Conservation (phyloP, 2,113 vertebrate species). For the Chaenogobius annularis region DNA sequence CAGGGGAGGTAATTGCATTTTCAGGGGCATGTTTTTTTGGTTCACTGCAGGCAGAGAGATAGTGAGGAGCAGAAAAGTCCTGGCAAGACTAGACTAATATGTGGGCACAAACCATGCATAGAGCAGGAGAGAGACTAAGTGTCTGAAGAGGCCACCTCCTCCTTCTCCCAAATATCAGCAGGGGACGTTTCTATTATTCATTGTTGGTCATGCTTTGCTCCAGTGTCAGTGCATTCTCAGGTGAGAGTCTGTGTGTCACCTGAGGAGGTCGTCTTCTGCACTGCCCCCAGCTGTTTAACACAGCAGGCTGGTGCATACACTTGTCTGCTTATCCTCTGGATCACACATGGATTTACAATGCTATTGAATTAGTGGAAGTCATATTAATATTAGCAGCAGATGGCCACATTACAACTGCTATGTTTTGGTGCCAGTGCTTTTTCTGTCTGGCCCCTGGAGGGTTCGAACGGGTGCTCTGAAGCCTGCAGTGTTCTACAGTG, state of each 20-base stretch:
- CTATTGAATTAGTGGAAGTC: slow-evolving; percentile 32
- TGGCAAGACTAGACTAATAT: slow-evolving; percentile 25
- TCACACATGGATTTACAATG: slow-evolving; percentile 18
- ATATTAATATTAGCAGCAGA: slow-evolving; percentile 49
- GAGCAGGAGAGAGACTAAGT: slow-evolving; percentile 46
- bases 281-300: slow-evolving; percentile 52
- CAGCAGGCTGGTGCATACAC: slow-evolving; percentile 19
- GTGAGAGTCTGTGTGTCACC: slow-evolving; percentile 56
- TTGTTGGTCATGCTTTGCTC: slow-evolving; percentile 74
- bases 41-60: slow-evolving; percentile 51
- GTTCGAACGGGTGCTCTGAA: slow-evolving; percentile 36
- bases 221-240: slow-evolving; percentile 64
- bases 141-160: slow-evolving; percentile 56
- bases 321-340: slow-evolving; percentile 25
- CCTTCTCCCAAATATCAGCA: slow-evolving; percentile 62
- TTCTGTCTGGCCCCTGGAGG: slow-evolving; percentile 33
- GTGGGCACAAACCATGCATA: slow-evolving; percentile 31
- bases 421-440: slow-evolving; percentile 49
- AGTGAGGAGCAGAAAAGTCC: slow-evolving; percentile 28
- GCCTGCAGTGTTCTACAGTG: slow-evolving; percentile 68
- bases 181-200: slow-evolving; percentile 69
- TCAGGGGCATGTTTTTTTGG: slow-evolving; percentile 23
- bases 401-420: slow-evolving; percentile 45
- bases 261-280: slow-evolving; percentile 47
- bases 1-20: slow-evolving; percentile 51